Evolutionary conservation across 1,140 invertebrate genomes (phyloP).

Genomic region (Heliconius congener): DNA sequence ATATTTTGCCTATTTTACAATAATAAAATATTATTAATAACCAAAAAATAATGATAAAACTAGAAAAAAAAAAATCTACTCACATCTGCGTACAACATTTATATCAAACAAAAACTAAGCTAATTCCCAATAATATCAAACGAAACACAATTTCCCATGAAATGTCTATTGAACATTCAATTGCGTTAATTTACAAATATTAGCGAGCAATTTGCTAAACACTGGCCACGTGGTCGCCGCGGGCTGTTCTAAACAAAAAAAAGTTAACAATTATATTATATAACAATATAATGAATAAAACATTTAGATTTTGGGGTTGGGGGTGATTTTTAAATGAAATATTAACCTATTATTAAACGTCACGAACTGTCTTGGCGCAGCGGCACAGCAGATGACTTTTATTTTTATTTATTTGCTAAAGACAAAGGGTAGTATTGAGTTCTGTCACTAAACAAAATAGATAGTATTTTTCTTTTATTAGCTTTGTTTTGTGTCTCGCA

Average conservation of each 20-base stretch:
- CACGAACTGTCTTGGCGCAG: neutral
- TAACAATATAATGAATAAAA: conserved; percentile 63
- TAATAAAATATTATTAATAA: too few species aligned
- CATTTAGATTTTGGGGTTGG: conserved; percentile 42
- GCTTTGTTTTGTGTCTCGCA: too few species aligned
- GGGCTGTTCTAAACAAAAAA: conserved; percentile 41
- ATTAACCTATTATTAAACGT: neutral
- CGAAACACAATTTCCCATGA: conserved; percentile 53
- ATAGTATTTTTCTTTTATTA: too few species aligned
- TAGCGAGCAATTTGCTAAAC: conserved; percentile 54
- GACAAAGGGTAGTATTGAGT: too few species aligned
- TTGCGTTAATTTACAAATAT: conserved; percentile 63
- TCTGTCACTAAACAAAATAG: too few species aligned
- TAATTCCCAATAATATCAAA: neutral
- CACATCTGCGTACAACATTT: neutral
- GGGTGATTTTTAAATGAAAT: neutral
- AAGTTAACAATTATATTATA: conserved; percentile 53
- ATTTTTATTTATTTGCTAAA: too few species aligned
- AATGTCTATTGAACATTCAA: conserved; percentile 49
- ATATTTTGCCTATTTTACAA: too few species aligned
- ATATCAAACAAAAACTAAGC: neutral
- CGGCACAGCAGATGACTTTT: too few species aligned
- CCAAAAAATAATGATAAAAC: too few species aligned
- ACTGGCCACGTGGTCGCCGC: conserved; percentile 62
- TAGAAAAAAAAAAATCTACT: too few species aligned